These are phyloP conservation scores for Bombus pyrosoma DNA, from an alignment of 1,140 invertebrate genomes.

Conservation along the genomic window DNA sequence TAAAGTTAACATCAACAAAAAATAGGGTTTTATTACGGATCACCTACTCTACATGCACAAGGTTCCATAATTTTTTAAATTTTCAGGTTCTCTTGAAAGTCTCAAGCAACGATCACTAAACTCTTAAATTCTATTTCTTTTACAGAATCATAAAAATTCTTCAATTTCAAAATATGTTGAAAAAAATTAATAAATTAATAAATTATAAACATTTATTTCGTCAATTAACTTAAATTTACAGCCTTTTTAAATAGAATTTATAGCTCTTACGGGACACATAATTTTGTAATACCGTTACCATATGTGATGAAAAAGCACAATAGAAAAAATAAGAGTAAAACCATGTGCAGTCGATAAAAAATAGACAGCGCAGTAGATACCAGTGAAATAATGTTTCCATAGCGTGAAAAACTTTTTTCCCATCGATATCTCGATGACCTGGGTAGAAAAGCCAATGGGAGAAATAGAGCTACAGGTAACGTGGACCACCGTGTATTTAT, in stretches of 20 bases:
- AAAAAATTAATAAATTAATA: background rate
- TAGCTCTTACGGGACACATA: no score
- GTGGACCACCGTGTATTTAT: constrained; percentile 53
- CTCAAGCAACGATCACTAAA: background rate
- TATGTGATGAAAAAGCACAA: background rate
- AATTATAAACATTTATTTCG: background rate
- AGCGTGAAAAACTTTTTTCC: background rate
- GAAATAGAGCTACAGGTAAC: constrained; percentile 43
- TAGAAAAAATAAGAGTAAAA: background rate
- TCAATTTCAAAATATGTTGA: background rate
- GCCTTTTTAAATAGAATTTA: no score
- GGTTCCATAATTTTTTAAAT: no score
- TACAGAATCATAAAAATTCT: background rate
- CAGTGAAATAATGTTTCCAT: constrained; percentile 15
- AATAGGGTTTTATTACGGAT: no score
- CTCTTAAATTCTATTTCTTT: background rate
- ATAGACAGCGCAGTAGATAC: background rate
- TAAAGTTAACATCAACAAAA: no score
- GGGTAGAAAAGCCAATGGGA: background rate
- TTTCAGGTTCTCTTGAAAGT: no score
- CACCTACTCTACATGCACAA: no score
- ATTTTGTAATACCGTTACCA: background rate
- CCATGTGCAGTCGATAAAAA: background rate
- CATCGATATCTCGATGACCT: constrained; percentile 24
- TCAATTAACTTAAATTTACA: no score